Conservation (phyloP, 2,888 invertebrate genomes). For the Tenthredo livida region DNA sequence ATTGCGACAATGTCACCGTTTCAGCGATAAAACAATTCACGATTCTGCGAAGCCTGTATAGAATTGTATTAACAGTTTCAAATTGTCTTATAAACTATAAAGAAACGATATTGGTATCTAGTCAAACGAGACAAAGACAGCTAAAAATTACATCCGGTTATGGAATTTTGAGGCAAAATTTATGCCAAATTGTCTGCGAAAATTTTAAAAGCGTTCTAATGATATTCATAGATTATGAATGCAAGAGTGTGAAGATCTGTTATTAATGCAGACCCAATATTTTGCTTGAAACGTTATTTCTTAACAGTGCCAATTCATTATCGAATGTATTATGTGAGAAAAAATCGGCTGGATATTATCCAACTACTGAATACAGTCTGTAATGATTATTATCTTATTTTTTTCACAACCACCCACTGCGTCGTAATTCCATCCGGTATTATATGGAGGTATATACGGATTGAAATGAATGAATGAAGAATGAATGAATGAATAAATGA, state of each 20-base stretch:
- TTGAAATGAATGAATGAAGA: neutral
- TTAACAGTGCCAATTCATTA: neutral
- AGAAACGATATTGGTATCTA: neutral
- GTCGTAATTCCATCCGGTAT: neutral
- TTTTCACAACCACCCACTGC: neutral
- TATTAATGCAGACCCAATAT: neutral
- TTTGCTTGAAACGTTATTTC: neutral
- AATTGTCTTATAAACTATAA: neutral
- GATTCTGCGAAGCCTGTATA: neutral
- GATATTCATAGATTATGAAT: neutral
- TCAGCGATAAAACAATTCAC: slow-evolving; percentile 8
- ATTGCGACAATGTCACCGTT: neutral
- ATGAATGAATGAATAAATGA: neutral
- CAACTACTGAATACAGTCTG: neutral
- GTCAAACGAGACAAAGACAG: neutral
- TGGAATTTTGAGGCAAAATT: neutral
- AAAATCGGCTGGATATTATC: slow-evolving; percentile 5
- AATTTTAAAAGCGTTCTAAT: neutral
- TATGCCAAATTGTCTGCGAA: neutral
- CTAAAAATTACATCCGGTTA: neutral
- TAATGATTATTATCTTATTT: neutral
- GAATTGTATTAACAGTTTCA: neutral
- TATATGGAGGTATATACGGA: neutral
- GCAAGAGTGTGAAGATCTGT: neutral
- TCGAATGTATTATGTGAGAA: neutral